A percentile compares a stretch with the other conserved stretches of the same genome.
phyloP scores from a whole-genome alignment of 1,140 invertebrate species.

The Caenorhabditis inopinata region DNA sequence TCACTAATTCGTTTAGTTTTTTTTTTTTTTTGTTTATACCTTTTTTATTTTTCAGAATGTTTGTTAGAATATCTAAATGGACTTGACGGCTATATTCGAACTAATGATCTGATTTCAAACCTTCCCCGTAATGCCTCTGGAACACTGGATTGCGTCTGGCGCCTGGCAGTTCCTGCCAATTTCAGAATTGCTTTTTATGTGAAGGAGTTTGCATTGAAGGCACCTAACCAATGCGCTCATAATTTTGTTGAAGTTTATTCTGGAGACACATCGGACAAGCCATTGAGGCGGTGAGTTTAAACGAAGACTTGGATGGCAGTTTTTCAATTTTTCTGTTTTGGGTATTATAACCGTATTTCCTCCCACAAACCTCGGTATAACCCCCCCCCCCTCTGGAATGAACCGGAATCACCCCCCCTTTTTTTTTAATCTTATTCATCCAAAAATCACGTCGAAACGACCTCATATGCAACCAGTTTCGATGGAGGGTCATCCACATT shows the following conservation, averaged over 20 bases:
- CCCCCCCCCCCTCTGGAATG: too few relatives aligned
- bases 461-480: too few relatives aligned
- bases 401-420: too few relatives aligned
- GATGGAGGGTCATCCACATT: too few relatives aligned
- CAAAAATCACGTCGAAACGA: too few relatives aligned
- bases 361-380: too few relatives aligned
- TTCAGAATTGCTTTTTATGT: conserved; percentile 41
- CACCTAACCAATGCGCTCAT: conserved; percentile 42
- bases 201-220: conserved; percentile 38
- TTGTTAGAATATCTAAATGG: conserved; percentile 38
- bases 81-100: conserved; percentile 37
- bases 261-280: conserved; percentile 28
- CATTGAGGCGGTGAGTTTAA: conserved; percentile 19
- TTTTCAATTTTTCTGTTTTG: too few relatives aligned
- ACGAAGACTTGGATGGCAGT: too few relatives aligned
- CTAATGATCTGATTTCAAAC: not conserved
- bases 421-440: too few relatives aligned
- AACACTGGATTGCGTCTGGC: conserved; percentile 47
- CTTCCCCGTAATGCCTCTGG: not conserved
- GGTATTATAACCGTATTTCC: too few relatives aligned
- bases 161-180: conserved; percentile 35
- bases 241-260: conserved; percentile 51
- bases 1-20: too few relatives aligned
- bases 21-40: too few relatives aligned
- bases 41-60: conserved; percentile 8